These are phyloP conservation scores for Pollenia labialis DNA, from an alignment of 2,888 invertebrate genomes.

Conservation along the genomic window DNA sequence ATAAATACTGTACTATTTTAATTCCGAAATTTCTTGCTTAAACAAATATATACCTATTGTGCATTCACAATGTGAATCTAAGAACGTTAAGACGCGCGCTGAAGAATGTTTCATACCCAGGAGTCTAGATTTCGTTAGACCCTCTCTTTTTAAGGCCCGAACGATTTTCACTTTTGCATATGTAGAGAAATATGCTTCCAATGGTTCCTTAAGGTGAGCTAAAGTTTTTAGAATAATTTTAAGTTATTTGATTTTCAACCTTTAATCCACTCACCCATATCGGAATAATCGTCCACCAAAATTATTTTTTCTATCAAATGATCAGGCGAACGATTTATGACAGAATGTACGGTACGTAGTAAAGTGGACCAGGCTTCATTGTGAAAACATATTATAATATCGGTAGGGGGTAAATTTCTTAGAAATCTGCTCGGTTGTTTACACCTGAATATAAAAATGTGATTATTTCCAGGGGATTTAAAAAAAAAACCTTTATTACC, in stretches of 20 bases:
- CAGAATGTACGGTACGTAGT: conserved; percentile 96
- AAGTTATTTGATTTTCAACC: neutral
- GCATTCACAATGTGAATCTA: conserved; percentile 99
- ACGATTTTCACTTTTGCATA: conserved; percentile 97
- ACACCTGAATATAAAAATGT: conserved; percentile 87
- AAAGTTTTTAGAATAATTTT: conserved; percentile 75
- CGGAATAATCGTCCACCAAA: conserved; percentile 98
- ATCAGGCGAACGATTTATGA: conserved; percentile 95
- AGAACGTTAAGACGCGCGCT: conserved; percentile 95
- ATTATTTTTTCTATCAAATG: conserved; percentile 96
- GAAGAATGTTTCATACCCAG: conserved; percentile 93
- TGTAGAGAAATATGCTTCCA: conserved; percentile 96
- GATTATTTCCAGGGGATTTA: neutral
- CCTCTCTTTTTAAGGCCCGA: conserved; percentile 95
- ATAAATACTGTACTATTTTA: too few species aligned
- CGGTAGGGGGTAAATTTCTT: conserved; percentile 91
- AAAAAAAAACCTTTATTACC: conserved; percentile 87
- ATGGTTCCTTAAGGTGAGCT: conserved; percentile 95
- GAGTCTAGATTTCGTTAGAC: conserved; percentile 96
- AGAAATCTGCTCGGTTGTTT: conserved; percentile 89
- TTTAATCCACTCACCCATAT: conserved; percentile 90
- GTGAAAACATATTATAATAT: conserved; percentile 98
- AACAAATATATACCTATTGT: conserved; percentile 87
- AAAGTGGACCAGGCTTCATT: conserved; percentile 99
- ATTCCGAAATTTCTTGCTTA: neutral